Evolutionary conservation across 2,797 vertebrate genomes (phyloP), one percentile per base, ranked within the genome.

Genomic region (Sebastes matsubarae): DNA sequence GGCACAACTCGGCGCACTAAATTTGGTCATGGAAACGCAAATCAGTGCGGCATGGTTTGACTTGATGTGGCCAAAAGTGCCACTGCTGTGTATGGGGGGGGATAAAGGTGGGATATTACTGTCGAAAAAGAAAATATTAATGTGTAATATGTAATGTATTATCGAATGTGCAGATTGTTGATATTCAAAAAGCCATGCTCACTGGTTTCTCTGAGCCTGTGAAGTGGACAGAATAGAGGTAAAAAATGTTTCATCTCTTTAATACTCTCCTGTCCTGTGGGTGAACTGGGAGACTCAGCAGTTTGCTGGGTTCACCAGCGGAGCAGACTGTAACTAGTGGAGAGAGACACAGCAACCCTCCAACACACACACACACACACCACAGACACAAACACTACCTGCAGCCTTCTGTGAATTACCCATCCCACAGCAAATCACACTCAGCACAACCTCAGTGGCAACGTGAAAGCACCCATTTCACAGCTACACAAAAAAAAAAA

Each of bases 401-500:
- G 86, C 77, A 58, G 70, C 52, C 68, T 54, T 36, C 24, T 79
- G 59, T 68, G 57, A 85, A 68, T 66, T 80, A 74, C 50, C 67
- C 75, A 58, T 71, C 84, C 79, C 79, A 84, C 64, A 64, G 68
- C 57, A 72, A 66, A 79, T 57, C 67, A 70, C 59, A 80, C 75
- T 71, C 60, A 46, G 57, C 63, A 73, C 72, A 79, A 75, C 73
- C 75, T 68, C 29, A 13, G 29, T 14, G 22, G 30, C 36, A 22
- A 80, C 30, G 61, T 77, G 71, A 71, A 77, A 70, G 67, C 66
- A 36, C 25, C 36, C 38, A 50, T 84, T 85, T 87, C 81, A 78
- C 84, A 82, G 75, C 46, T 66, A 55, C 71, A 84, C 68, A 79
- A 0, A 8, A 50, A 50, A 46, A 5, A 50, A 50, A 50, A 50